These are phyloP conservation scores for Tridacna crocea DNA, from an alignment of 2,888 invertebrate genomes.

Conservation along the genomic window DNA sequence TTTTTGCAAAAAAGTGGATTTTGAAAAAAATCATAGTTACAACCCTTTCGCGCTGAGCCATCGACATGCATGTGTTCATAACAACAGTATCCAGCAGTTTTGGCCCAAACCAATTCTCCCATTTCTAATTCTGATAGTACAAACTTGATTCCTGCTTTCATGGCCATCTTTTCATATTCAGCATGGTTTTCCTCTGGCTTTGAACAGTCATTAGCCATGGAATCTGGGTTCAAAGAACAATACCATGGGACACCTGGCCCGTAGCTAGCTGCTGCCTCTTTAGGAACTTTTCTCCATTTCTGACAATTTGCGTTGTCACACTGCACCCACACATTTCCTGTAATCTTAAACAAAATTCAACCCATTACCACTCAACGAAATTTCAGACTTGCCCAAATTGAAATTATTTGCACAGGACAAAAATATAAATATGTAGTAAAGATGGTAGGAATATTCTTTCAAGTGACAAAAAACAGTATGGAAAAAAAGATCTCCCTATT, in stretches of 20 bases:
- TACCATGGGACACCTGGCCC: conserved; percentile 72
- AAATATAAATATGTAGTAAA: neutral
- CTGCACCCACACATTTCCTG: conserved; percentile 79
- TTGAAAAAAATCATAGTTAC: too few species aligned
- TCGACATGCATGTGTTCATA: too few species aligned
- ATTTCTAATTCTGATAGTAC: conserved; percentile 71
- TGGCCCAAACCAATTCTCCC: conserved; percentile 80
- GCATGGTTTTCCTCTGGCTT: conserved; percentile 74
- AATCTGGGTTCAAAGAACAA: conserved; percentile 77
- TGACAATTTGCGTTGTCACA: conserved; percentile 79
- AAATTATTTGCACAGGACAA: neutral
- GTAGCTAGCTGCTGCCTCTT: conserved; percentile 48
- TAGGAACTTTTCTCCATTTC: conserved; percentile 78
- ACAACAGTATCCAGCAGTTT: conserved; percentile 80
- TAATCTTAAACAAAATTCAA: conserved; percentile 55
- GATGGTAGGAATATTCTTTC: neutral
- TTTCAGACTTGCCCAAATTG: neutral
- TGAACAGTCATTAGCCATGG: conserved; percentile 68
- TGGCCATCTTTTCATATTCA: conserved; percentile 73
- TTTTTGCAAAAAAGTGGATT: too few species aligned
- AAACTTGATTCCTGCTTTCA: conserved; percentile 72
- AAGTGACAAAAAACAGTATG: neutral
- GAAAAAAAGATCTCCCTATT: too few species aligned
- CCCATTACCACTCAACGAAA: neutral
- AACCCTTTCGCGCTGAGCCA: too few species aligned